Evolutionary conservation across 2,113 vertebrate genomes (phyloP), one percentile per base, ranked within the genome.

Genomic region (Lutjanus erythropterus): DNA sequence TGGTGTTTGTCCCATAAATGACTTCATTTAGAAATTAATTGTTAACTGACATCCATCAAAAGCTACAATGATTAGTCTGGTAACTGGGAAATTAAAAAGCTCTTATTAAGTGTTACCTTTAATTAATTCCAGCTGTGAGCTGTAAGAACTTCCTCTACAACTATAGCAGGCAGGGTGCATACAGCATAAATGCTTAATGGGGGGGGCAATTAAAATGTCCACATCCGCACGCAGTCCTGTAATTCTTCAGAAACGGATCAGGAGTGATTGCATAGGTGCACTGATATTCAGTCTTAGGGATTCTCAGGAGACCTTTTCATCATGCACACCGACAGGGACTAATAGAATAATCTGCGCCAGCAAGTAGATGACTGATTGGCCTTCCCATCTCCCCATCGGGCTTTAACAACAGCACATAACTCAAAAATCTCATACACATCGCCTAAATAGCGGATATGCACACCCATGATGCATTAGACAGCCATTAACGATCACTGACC

Each of bases 381-480:
- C 72, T 55, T 74, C 58, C 23, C 37, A 41, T 84, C 42, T 62
- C 50, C 52, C 60, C 52, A 87, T 67, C 72, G 60, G 62, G 23
- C 47, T 80, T 83, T 78, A 81, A 87, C 80, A 89, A 67, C 84
- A 75, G 49, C 67, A 53, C 87, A 89, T 91, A 86, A 88, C 77
- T 90, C 87, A 88, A 37, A 73, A 58, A 23, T 64, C 68, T 66
- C 77, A 60, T 47, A 55, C 68, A 64, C 68, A 47, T 37, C n/a
- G 16, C 31, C 47, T 82, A 60, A 75, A 87, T 49, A 68, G 75
- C 47, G 33, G 68, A 58, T 69, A 66, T 76, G 70, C 84, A 70
- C 64, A 41, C 37, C 47, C 59, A 21, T 66, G 81, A 70, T 80
- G 83, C 68, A 84, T 91, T 81, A 79, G 50, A 67, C 47, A 46